A percentile compares a stretch with the other conserved stretches of the same genome.
Evolutionary conservation across 2,888 invertebrate species (phyloP).

Genomic region (Leucophora obtusa): DNA sequence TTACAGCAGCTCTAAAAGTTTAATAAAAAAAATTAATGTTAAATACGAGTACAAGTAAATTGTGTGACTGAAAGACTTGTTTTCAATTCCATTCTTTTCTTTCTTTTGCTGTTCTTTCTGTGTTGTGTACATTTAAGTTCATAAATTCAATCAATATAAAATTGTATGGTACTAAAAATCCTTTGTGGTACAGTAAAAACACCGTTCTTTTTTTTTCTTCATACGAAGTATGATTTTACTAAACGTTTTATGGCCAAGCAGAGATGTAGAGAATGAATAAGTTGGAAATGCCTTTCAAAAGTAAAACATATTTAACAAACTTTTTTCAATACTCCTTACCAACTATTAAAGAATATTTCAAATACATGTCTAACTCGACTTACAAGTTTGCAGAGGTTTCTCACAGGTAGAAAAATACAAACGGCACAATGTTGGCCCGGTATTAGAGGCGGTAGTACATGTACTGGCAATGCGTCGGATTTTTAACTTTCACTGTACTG

Average conservation of each 20-base stretch:
- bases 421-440: too few relatives aligned
- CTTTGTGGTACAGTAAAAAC: neutral
- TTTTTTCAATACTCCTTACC: neutral
- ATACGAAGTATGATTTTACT: conserved; percentile 8
- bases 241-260: conserved; percentile 37
- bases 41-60: neutral
- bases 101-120: neutral
- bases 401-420: too few relatives aligned
- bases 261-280: neutral
- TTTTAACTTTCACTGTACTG: too few relatives aligned
- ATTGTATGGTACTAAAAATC: neutral
- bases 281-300: neutral
- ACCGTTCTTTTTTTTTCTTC: neutral
- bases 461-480: too few relatives aligned
- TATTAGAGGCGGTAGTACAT: too few relatives aligned
- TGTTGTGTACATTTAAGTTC: neutral
- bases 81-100: neutral
- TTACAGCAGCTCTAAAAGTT: neutral
- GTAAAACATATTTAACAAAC: too few relatives aligned
- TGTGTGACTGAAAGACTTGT: neutral
- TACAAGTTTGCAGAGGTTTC: too few relatives aligned
- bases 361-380: too few relatives aligned
- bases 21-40: neutral
- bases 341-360: conserved; percentile 13
- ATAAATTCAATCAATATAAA: neutral